A percentile compares a stretch with the other conserved stretches of the same genome.
Evolutionary conservation across 2,888 invertebrate genomes (phyloP).

Genomic region (Tanytarsus gracilentus): DNA sequence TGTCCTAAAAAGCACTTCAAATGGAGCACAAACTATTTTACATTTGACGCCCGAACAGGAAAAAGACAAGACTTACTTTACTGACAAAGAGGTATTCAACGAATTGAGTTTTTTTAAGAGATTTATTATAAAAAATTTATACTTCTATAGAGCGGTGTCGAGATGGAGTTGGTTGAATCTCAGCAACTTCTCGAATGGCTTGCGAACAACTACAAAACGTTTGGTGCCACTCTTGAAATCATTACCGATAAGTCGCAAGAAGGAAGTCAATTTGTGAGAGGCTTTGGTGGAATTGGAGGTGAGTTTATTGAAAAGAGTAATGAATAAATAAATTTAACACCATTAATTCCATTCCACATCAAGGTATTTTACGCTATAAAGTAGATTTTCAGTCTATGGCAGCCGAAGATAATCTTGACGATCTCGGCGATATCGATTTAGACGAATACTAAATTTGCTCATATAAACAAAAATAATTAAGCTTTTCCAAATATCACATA

Average conservation of each 20-base stretch:
- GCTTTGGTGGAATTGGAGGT: slow-evolving; percentile 99
- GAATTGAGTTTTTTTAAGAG: neutral
- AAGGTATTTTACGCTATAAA: slow-evolving; percentile 98
- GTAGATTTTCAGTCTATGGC: slow-evolving; percentile 98
- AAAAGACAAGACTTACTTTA: slow-evolving; percentile 97
- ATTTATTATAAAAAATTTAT: slow-evolving; percentile 3
- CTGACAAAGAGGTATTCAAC: slow-evolving; percentile 80
- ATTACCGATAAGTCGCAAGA: slow-evolving; percentile 99
- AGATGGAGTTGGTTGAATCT: slow-evolving; percentile 94
- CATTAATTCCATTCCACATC: neutral
- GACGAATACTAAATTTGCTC: slow-evolving; percentile 69
- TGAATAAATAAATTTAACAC: neutral
- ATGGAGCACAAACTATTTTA: slow-evolving; percentile 75
- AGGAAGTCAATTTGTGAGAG: slow-evolving; percentile 98
- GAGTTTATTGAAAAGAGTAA: neutral
- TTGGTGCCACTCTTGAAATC: slow-evolving; percentile 98
- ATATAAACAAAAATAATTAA: neutral
- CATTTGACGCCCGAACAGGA: slow-evolving; percentile 97
- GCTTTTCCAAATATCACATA: neutral
- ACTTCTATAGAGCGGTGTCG: slow-evolving; percentile 79
- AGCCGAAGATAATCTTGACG: slow-evolving; percentile 75
- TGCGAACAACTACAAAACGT: slow-evolving; percentile 98
- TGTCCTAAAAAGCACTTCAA: slow-evolving; percentile 72
- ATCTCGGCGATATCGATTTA: slow-evolving; percentile 91
- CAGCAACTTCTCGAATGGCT: slow-evolving; percentile 98